These are phyloP conservation scores for Rhingia rostrata DNA, from an alignment of 2,888 invertebrate genomes.

Conservation along the genomic window DNA sequence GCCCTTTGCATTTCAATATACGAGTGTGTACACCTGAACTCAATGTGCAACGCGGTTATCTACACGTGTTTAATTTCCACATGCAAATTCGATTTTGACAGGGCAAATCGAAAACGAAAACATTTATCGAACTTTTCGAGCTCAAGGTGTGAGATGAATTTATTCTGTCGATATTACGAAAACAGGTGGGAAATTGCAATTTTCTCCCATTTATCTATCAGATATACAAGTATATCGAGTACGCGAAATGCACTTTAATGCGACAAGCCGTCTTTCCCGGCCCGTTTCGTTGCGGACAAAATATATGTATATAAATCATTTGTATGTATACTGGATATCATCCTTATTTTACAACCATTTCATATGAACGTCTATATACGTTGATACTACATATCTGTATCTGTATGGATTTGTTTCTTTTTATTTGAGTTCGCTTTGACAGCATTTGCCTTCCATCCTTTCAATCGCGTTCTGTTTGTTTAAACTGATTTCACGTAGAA, in stretches of 20 bases:
- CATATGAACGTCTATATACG: constrained; percentile 28
- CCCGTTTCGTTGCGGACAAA: constrained; percentile 10
- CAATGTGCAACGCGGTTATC: neutral
- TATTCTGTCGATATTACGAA: constrained; percentile 19
- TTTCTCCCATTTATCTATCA: constrained; percentile 7
- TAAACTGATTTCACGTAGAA: constrained; percentile 55
- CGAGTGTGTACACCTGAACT: neutral
- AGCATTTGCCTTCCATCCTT: constrained; percentile 3
- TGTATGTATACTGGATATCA: neutral
- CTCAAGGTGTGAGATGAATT: neutral
- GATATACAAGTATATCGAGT: neutral
- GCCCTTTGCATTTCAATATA: neutral
- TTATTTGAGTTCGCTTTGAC: constrained; percentile 20
- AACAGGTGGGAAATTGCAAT: constrained; percentile 60
- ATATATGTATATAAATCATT: constrained; percentile 31
- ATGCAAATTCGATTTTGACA: constrained; percentile 57
- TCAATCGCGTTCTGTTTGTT: constrained; percentile 50
- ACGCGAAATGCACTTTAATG: constrained; percentile 3
- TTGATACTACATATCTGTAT: constrained; percentile 12
- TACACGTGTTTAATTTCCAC: constrained; percentile 45
- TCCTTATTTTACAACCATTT: constrained; percentile 23
- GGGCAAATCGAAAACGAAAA: constrained; percentile 47
- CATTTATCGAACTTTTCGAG: constrained; percentile 40
- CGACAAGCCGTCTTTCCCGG: neutral
- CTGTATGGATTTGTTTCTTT: neutral